Evolutionary conservation across 2,888 invertebrate species (phyloP).

Genomic region (Drosophila robusta): DNA sequence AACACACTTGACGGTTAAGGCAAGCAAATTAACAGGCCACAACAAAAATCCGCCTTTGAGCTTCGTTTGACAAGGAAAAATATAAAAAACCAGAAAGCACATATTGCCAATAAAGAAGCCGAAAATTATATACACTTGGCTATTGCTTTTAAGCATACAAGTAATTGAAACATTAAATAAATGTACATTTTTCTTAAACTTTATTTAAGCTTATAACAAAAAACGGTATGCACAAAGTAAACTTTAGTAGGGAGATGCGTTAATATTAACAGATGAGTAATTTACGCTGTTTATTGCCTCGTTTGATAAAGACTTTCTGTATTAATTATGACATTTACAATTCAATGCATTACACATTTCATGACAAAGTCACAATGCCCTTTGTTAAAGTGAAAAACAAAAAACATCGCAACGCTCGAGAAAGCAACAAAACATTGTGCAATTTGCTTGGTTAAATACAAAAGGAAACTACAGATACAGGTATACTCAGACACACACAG

Average conservation of each 20-base stretch:
- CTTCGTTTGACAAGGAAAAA: slow-evolving; percentile 29
- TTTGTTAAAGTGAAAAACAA: slow-evolving; percentile 16
- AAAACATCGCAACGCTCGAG: slow-evolving; percentile 61
- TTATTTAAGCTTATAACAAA: too few species aligned
- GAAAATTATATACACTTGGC: slow-evolving; percentile 25
- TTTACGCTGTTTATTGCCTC: too few species aligned
- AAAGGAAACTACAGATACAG: slow-evolving; percentile 44
- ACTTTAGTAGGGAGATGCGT: too few species aligned
- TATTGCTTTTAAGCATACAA: too few species aligned
- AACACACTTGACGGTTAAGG: slow-evolving; percentile 66
- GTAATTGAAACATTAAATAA: too few species aligned
- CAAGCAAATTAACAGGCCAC: slow-evolving; percentile 71
- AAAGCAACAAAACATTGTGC: slow-evolving; percentile 58
- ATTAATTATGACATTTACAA: not conserved
- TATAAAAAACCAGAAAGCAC: not conserved
- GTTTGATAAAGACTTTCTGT: too few species aligned
- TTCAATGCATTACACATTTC: not conserved
- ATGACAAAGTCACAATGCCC: not conserved
- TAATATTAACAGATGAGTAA: too few species aligned
- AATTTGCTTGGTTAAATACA: slow-evolving; percentile 52
- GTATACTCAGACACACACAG: not conserved
- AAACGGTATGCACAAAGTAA: too few species aligned
- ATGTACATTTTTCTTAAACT: too few species aligned
- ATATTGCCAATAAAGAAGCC: not conserved
- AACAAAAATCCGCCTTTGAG: slow-evolving; percentile 56